Conservation (phyloP, 2,888 invertebrate species). For the Pyralis farinalis region DNA sequence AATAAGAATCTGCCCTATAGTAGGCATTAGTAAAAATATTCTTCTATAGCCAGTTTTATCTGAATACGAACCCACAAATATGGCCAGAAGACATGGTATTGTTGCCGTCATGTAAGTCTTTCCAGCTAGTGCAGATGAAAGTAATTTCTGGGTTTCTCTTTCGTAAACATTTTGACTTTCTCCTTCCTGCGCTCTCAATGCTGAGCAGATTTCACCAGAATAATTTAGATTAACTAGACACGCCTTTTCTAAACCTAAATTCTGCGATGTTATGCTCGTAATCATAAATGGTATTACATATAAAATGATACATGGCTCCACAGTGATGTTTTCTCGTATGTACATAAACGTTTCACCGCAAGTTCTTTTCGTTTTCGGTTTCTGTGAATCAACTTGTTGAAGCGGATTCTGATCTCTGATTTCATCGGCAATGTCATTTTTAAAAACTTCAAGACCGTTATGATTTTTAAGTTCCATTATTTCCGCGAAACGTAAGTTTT, state of each 20-base stretch:
- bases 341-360: conserved; percentile 7
- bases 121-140: conserved; percentile 87
- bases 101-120: conserved; percentile 87
- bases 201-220: conserved; percentile 83
- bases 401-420: conserved; percentile 24
- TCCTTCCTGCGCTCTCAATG: conserved; percentile 83
- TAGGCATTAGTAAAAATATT: conserved; percentile 87
- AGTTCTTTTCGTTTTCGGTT: conserved; percentile 8
- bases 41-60: conserved; percentile 82
- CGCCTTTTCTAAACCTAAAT: conserved; percentile 88
- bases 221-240: conserved; percentile 87
- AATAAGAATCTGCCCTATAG: conserved; percentile 85
- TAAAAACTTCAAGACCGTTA: too few relatives aligned
- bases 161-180: conserved; percentile 61
- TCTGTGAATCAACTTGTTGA: not conserved
- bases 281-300: conserved; percentile 38
- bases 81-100: conserved; percentile 85
- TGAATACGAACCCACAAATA: conserved; percentile 88
- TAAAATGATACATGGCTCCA: conserved; percentile 33
- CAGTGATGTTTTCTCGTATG: conserved; percentile 24
- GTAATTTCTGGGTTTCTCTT: conserved; percentile 81
- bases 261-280: conserved; percentile 85
- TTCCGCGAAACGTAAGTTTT: too few relatives aligned
- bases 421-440: conserved; percentile 1
- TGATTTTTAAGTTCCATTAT: too few relatives aligned